Conservation (phyloP, 2,797 vertebrate species). For the Girardinus metallicus region DNA sequence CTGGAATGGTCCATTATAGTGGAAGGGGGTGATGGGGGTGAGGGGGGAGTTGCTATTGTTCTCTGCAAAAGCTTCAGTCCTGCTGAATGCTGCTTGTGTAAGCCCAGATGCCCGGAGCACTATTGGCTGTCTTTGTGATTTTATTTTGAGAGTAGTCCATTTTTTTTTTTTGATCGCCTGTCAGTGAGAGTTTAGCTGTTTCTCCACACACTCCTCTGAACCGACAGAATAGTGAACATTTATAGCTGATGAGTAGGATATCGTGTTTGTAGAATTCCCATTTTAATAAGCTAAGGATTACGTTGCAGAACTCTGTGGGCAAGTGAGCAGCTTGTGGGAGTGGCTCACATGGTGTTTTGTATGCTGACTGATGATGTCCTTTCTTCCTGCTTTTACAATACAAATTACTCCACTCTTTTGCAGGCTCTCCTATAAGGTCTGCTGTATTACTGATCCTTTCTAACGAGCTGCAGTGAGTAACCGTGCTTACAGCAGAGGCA, state of each 20-base stretch:
- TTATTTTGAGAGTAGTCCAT: slow-evolving; percentile 1
- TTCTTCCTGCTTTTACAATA: background rate
- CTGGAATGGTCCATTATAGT: slow-evolving; percentile 2
- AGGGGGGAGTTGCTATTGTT: background rate
- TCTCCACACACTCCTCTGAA: background rate
- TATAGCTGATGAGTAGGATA: background rate
- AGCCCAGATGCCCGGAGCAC: slow-evolving; percentile 43
- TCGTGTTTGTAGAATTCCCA: background rate
- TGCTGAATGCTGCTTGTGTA: slow-evolving; percentile 53
- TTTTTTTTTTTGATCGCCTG: background rate
- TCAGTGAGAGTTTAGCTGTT: background rate
- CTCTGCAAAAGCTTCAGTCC: slow-evolving; percentile 49
- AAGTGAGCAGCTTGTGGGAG: background rate
- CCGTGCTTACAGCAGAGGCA: background rate
- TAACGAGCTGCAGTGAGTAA: background rate
- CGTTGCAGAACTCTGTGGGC: background rate
- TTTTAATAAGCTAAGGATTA: background rate
- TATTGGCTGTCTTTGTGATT: slow-evolving; percentile 41
- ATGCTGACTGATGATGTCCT: background rate
- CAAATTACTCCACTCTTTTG: background rate
- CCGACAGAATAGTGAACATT: background rate
- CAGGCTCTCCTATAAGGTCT: background rate
- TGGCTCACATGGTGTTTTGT: background rate
- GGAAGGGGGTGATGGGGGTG: background rate
- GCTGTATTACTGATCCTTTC: background rate